Evolutionary conservation across 2,888 invertebrate species (phyloP), one percentile per base, ranked within the genome.

Genomic region (Malachius bipustulatus): DNA sequence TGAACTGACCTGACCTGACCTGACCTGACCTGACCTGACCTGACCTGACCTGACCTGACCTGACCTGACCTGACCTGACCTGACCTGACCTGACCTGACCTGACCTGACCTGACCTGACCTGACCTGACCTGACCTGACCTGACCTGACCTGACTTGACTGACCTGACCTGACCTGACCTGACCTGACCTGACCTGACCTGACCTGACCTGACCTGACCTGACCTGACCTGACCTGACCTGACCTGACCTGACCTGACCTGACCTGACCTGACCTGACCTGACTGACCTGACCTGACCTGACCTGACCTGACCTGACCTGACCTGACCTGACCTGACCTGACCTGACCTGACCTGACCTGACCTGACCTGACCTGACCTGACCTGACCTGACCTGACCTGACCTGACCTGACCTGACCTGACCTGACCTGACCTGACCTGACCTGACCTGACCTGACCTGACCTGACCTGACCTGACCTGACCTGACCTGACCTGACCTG

Each of bases 201-300:
- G n/a, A n/a, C n/a, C n/a, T n/a, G n/a, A n/a, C n/a, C n/a, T n/a
- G n/a, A n/a, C n/a, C n/a, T n/a, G n/a, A n/a, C n/a, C n/a, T n/a
- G n/a, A n/a, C n/a, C n/a, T n/a, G n/a, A n/a, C n/a, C n/a, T n/a
- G n/a, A n/a, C n/a, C 34, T 36, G 36, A 35, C 34, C 34, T 35
- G 34, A 36, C 33, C 33, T 35, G 36, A 35, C 36, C 33, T 35
- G 34, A 36, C 33, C 33, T 35, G 34, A 36, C 33, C 33, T 35
- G 36, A 35, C 34, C 36, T 35, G 34, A 36, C 34, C 36, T 35
- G 36, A 36, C 36, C 34, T 36, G 36, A n/a, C n/a, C n/a, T n/a
- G n/a, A n/a, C n/a, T n/a, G n/a, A n/a, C n/a, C n/a, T n/a, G n/a
- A n/a, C n/a, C n/a, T n/a, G n/a, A n/a, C n/a, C n/a, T n/a, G n/a